A percentile compares a stretch with the other conserved stretches of the same genome.
Conservation (phyloP, 92 coral and sea anemone genomes). For the Porites evermanni region DNA sequence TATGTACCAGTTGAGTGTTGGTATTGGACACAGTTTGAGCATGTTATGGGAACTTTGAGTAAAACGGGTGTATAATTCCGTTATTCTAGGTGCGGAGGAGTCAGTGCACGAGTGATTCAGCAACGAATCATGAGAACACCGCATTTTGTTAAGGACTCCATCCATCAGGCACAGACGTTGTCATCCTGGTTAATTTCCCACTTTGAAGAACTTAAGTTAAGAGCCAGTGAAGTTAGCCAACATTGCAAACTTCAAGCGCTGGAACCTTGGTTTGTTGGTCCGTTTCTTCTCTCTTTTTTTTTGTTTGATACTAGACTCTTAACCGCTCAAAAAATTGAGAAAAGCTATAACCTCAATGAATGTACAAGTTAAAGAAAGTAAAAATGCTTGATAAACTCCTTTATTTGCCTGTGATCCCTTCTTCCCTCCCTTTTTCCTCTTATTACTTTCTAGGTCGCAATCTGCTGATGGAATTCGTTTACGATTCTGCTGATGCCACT, state of each 20-base stretch:
- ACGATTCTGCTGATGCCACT: slow-evolving; percentile 60
- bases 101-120: slow-evolving; percentile 12
- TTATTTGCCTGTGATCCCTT: not conserved
- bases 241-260: slow-evolving; percentile 11
- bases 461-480: slow-evolving; percentile 38
- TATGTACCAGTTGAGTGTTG: no score
- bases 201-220: slow-evolving; percentile 19
- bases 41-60: no score
- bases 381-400: not conserved
- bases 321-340: not conserved
- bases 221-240: slow-evolving; percentile 26
- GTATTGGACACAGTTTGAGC: no score
- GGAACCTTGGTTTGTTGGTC: slow-evolving; percentile 26
- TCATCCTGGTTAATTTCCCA: slow-evolving; percentile 25
- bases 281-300: not conserved
- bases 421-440: not conserved
- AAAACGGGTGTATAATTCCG: not conserved
- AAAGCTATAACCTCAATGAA: not conserved
- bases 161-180: slow-evolving; percentile 42
- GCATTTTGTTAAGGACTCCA: slow-evolving; percentile 33
- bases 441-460: slow-evolving; percentile 30
- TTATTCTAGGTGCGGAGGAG: slow-evolving; percentile 28
- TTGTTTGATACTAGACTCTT: not conserved
- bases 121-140: slow-evolving; percentile 38
- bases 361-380: no score